These are phyloP conservation scores for Pseudococcus viburni DNA, from an alignment of 2,888 invertebrate genomes.

Conservation along the genomic window DNA sequence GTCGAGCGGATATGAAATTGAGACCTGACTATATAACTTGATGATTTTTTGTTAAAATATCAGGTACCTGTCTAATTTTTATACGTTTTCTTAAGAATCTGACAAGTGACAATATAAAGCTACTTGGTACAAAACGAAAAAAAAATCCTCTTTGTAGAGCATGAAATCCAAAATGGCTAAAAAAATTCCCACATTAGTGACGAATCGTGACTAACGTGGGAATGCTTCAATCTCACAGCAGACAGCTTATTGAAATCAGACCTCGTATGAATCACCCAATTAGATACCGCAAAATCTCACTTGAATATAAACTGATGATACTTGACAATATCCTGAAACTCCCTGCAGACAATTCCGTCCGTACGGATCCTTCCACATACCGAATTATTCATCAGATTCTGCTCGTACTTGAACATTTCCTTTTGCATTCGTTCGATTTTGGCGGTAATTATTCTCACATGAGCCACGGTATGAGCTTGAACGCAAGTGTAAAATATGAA, in stretches of 20 bases:
- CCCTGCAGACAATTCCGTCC: background rate
- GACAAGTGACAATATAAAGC: too few species aligned
- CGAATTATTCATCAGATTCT: background rate
- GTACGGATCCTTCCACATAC: background rate
- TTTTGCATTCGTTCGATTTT: background rate
- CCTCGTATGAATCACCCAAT: background rate
- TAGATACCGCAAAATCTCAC: background rate
- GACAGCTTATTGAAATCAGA: background rate
- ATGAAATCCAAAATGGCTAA: too few species aligned
- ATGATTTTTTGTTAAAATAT: too few species aligned
- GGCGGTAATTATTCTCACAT: background rate
- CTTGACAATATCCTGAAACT: background rate
- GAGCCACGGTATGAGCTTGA: slow-evolving; percentile 43
- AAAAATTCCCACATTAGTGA: too few species aligned
- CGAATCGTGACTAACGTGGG: too few species aligned
- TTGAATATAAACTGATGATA: slow-evolving; percentile 34
- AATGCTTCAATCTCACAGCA: too few species aligned
- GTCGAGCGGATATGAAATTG: too few species aligned
- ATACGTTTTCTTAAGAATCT: too few species aligned
- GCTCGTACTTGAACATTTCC: background rate
- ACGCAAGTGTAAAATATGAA: slow-evolving; percentile 30
- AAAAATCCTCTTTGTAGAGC: too few species aligned
- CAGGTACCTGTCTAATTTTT: too few species aligned
- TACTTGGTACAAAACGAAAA: too few species aligned
- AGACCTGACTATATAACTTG: too few species aligned